Percentiles rank a stretch among this genome's conserved stretches.
These are phyloP conservation scores for Talpa occidentalis DNA, from an alignment of 2,113 vertebrate species.

Conservation along the genomic window DNA sequence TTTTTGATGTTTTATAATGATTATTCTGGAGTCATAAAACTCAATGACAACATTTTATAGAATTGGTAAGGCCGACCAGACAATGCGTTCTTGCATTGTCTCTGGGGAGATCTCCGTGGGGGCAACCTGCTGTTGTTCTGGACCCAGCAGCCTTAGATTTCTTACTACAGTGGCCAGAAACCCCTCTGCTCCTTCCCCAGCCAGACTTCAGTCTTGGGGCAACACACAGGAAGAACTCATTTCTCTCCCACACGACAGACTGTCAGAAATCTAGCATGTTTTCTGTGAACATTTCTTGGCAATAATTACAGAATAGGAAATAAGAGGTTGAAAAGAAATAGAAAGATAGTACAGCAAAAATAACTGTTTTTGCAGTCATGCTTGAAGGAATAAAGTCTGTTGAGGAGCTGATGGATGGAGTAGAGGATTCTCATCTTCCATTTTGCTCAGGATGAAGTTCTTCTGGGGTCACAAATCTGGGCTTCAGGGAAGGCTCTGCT, in stretches of 20 bases:
- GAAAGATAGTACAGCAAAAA: conserved; percentile 53
- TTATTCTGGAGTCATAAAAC: background rate
- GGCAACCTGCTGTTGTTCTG: background rate
- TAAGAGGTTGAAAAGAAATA: conserved; percentile 52
- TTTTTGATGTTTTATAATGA: background rate
- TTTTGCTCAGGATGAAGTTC: background rate
- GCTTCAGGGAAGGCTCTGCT: background rate
- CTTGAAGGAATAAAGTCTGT: background rate
- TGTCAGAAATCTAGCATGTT: conserved; percentile 71
- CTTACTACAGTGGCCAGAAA: background rate
- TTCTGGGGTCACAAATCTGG: background rate
- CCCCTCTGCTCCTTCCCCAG: background rate
- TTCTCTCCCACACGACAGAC: conserved; percentile 59
- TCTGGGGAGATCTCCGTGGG: background rate
- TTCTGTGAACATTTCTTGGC: conserved; percentile 68
- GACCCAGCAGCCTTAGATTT: no score
- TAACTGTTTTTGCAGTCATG: conserved; percentile 12
- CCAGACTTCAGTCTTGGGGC: background rate
- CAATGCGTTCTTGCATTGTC: background rate
- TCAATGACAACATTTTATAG: background rate
- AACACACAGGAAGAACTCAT: conserved; percentile 1
- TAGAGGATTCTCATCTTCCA: no score
- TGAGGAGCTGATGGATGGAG: background rate
- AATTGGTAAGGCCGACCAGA: background rate
- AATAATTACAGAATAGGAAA: conserved; percentile 71